A percentile compares a stretch with the other conserved stretches of the same genome.
phyloP scores from a whole-genome alignment of 2,888 invertebrate species.

The Sphecodes monilicornis region DNA sequence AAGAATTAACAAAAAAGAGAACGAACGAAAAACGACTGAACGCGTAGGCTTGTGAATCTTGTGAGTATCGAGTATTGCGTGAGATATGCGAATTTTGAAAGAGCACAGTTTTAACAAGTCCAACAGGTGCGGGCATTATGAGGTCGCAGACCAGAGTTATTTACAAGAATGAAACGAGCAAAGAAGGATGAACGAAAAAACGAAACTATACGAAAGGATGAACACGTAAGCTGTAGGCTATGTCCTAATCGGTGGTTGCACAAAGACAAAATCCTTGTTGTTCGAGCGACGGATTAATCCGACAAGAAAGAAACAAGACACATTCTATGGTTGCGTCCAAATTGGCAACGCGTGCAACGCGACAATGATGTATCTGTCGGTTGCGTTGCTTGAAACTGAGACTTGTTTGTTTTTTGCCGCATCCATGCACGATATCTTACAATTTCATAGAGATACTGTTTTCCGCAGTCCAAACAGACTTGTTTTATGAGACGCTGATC shows the following conservation, averaged over 20 bases:
- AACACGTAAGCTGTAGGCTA: not conserved
- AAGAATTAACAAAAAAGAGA: too few species aligned
- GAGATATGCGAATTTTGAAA: not conserved
- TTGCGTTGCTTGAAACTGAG: not conserved
- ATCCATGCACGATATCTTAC: not conserved
- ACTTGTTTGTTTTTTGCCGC: not conserved
- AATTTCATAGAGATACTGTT: constrained; percentile 2
- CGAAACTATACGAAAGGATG: not conserved
- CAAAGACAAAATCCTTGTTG: not conserved
- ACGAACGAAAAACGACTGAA: not conserved
- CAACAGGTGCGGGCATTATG: not conserved
- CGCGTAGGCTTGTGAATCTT: not conserved
- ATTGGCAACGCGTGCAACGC: constrained; percentile 16
- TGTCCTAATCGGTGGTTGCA: not conserved
- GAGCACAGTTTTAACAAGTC: not conserved
- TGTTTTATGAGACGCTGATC: not conserved
- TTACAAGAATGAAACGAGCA: not conserved
- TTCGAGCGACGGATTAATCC: not conserved
- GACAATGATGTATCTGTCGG: not conserved
- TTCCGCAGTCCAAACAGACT: not conserved
- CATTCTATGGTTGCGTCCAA: constrained; percentile 7
- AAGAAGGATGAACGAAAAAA: not conserved
- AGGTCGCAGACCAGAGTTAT: not conserved
- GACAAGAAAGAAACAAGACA: not conserved
- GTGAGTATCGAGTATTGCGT: too few species aligned